Evolutionary conservation across 2,797 vertebrate species (phyloP), one percentile per base, ranked within the genome.

Genomic region (Cossypha dichroa): DNA sequence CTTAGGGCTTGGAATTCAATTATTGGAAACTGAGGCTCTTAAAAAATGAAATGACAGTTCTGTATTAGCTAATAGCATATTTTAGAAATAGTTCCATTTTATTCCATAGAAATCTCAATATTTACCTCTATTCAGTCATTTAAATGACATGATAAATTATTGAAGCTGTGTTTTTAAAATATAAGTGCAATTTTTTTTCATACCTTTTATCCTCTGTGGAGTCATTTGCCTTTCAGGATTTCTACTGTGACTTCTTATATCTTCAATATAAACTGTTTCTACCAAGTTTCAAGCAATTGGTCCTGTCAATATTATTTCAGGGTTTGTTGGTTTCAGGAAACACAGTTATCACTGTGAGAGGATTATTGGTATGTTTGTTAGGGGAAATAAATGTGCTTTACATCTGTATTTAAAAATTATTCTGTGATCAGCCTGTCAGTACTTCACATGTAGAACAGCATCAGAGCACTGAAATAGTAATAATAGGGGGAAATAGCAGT

Each of bases 251-350:
- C 19, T 88, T 77, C 26, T 40, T 49, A 28, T 79, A 81, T 48
- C 69, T 96, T 96, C 55, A 75, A 48, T 91, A 88, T 34, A 49
- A 46, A 40, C 23, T 63, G 28, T 91, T 97, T 89, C 83, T 82
- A 74, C 70, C 33, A 96, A 94, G 67, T 96, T 94, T 87, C 54
- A 66, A 94, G 84, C 60, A 95, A 88, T 93, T 95, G 81, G 52
- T 89, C 52, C 51, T 94, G 58, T 91, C 60, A 58, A 83, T 96
- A 95, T 60, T 93, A 43, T 87, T 97, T 95, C 91, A 96, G 74
- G 90, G 40, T 80, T 96, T 96, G 49, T 36, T 96, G 45, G 60
- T 92, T 97, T 97, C 85, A 81, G 60, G 70, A 96, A 96, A 96
- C 31, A 88, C 49, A 83, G 60, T 85, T 60, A 94, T 77, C 76